Conservation (phyloP, 2,888 invertebrate species). For the Aricia artaxerxes region DNA sequence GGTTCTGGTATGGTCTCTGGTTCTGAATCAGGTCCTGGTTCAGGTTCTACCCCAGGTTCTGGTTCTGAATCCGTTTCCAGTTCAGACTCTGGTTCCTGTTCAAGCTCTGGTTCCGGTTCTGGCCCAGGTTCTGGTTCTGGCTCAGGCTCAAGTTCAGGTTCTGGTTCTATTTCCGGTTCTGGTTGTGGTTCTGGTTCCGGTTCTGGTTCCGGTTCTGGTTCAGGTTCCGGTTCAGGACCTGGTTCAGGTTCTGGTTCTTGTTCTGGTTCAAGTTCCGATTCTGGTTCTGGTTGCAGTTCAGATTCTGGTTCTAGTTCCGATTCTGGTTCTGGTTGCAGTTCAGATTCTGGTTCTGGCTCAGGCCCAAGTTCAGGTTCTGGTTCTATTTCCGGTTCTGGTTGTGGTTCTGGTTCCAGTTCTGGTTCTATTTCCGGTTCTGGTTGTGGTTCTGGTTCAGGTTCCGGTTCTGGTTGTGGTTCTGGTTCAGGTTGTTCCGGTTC, state of each 20-base stretch:
- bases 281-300: neutral
- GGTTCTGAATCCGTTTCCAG: neutral
- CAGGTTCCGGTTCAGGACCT: slow-evolving; percentile 29
- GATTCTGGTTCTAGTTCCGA: neutral
- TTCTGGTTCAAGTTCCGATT: neutral
- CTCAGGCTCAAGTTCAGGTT: neutral
- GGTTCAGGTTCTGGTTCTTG: neutral
- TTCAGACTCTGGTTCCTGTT: neutral
- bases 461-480: no score
- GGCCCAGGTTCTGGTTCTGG: neutral
- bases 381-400: slow-evolving; percentile 44
- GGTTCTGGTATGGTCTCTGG: slow-evolving; percentile 48
- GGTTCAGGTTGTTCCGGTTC: no score
- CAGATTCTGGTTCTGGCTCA: neutral
- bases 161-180: no score
- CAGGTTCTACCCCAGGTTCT: slow-evolving; percentile 2
- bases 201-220: neutral
- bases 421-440: slow-evolving; percentile 53
- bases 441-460: slow-evolving; percentile 43
- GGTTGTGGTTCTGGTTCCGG: no score
- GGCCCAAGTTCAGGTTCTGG: neutral
- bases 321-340: neutral
- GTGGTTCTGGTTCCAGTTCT: slow-evolving; percentile 44
- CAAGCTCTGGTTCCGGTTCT: neutral
- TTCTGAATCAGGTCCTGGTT: slow-evolving; percentile 40